Percentiles rank a stretch among this genome's conserved stretches.
Evolutionary conservation across 2,797 vertebrate genomes (phyloP).

Genomic region (Nothura maculosa): DNA sequence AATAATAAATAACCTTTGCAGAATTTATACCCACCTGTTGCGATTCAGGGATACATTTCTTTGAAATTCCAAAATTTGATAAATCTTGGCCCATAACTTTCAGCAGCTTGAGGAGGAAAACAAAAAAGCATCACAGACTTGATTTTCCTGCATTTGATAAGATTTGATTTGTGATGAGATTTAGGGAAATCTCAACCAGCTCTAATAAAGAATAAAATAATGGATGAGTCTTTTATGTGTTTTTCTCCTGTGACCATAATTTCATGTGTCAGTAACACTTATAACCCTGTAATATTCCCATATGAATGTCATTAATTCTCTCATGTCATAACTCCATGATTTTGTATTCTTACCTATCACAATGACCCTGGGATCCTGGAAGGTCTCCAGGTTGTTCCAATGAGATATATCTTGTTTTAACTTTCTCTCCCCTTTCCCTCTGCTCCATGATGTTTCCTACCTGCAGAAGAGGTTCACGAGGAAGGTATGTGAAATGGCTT

Average conservation of each 20-base stretch:
- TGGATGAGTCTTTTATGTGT: neutral
- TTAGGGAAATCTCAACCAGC: constrained; percentile 5
- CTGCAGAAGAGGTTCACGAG: constrained; percentile 80
- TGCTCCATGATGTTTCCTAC: neutral
- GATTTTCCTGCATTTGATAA: neutral
- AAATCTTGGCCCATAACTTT: neutral
- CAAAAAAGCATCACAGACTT: neutral
- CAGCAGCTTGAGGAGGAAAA: neutral
- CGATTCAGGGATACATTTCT: neutral
- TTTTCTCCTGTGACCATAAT: constrained; percentile 34
- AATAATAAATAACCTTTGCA: neutral
- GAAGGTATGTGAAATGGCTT: constrained; percentile 81
- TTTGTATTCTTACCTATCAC: neutral
- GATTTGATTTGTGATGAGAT: neutral
- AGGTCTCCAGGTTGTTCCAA: constrained; percentile 36
- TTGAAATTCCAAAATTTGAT: neutral
- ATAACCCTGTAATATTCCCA: neutral
- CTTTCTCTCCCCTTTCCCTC: constrained; percentile 25
- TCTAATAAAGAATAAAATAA: constrained; percentile 34
- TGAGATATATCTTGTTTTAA: constrained; percentile 39
- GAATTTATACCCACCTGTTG: neutral
- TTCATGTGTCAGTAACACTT: constrained; percentile 39
- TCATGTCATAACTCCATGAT: constrained; percentile 6
- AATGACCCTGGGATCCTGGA: neutral
- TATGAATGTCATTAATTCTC: constrained; percentile 29